A percentile compares a stretch with the other conserved stretches of the same genome.
Evolutionary conservation across 1,140 invertebrate genomes (phyloP).

Genomic region (Acromyrmex heyeri): DNA sequence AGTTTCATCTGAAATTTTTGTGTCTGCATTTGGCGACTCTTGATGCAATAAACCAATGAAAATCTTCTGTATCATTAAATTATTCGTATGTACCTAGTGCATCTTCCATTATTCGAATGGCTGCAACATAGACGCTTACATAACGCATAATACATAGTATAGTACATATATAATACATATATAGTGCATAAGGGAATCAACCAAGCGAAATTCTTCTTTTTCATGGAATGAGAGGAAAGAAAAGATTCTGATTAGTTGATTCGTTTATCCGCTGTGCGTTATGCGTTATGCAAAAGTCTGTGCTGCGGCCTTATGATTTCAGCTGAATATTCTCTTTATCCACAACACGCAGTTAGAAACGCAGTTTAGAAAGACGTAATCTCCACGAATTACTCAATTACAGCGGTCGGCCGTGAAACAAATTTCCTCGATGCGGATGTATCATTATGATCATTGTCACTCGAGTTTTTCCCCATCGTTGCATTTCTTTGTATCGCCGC

Average conservation of each 20-base stretch:
- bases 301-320: neutral
- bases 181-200: no score
- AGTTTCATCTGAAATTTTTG: no score
- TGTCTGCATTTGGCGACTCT: no score
- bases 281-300: no score
- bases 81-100: neutral
- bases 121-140: no score
- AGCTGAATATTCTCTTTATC: neutral
- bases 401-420: neutral
- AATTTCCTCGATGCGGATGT: neutral
- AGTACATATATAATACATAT: no score
- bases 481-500: neutral
- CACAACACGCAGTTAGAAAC: neutral
- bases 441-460: neutral
- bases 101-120: neutral
- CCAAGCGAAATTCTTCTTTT: no score
- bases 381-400: conserved; percentile 14
- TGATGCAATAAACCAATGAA: no score
- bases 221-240: no score
- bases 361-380: neutral
- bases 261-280: no score
- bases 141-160: no score
- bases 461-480: neutral
- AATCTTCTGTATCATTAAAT: neutral
- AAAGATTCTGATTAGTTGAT: no score